Evolutionary conservation across 2,797 vertebrate genomes (phyloP).

Genomic region (Melopsittacus undulatus): DNA sequence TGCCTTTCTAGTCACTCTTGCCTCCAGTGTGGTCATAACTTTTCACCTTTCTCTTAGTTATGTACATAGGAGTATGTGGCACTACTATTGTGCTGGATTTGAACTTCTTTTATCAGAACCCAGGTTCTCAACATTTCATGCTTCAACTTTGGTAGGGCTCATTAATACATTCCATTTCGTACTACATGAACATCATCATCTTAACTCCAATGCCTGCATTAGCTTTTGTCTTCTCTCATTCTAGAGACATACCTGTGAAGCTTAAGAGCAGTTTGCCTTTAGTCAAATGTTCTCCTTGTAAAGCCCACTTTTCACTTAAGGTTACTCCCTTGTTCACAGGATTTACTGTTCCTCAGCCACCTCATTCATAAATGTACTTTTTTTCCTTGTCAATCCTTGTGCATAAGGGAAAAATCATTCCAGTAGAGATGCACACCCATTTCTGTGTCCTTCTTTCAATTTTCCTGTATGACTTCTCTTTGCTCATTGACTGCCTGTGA

Average conservation of each 20-base stretch:
- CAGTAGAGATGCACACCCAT: not conserved
- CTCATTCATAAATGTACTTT: not conserved
- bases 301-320: not conserved
- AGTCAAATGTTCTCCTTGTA: not conserved
- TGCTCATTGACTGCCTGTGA: not conserved
- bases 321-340: not conserved
- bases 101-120: not conserved
- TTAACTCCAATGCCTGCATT: not conserved
- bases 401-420: not conserved
- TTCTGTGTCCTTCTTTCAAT: not conserved
- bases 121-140: not conserved
- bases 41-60: not conserved
- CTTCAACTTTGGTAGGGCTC: not conserved
- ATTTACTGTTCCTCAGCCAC: not conserved
- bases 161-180: not conserved
- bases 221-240: not conserved
- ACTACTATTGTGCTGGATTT: not conserved
- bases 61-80: not conserved
- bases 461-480: not conserved
- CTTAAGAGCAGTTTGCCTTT: not conserved
- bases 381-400: not conserved
- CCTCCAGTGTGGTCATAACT: rapidly evolving
- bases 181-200: too few species aligned
- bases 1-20: not conserved
- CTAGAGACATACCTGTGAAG: rapidly evolving